A percentile compares a stretch with the other conserved stretches of the same genome.
These are phyloP conservation scores for Chromis chromis DNA, from an alignment of 2,797 vertebrate genomes.

Conservation along the genomic window DNA sequence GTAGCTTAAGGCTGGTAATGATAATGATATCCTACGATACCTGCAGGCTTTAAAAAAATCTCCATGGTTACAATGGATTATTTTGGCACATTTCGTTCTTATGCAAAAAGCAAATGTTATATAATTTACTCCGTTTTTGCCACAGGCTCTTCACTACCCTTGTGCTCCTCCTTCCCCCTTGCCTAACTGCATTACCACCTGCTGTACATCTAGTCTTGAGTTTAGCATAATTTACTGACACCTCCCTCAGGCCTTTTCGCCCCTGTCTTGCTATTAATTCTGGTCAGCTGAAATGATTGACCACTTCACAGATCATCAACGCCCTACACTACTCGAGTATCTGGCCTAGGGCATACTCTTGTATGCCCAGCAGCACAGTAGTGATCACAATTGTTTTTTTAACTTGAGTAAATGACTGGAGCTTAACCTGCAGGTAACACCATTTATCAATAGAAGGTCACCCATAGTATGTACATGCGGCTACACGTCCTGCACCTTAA, in stretches of 20 bases:
- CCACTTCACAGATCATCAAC: conserved; percentile 1
- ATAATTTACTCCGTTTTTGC: conserved; percentile 19
- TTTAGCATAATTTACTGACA: conserved; percentile 14
- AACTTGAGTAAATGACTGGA: conserved; percentile 6
- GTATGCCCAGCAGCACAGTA: background rate
- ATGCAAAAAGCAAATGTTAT: conserved; percentile 39
- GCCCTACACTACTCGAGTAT: conserved; percentile 7
- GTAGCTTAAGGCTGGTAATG: too few relatives aligned
- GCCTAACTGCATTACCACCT: background rate
- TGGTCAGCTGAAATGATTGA: conserved; percentile 20
- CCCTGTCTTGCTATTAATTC: conserved; percentile 6
- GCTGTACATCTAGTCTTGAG: conserved; percentile 12
- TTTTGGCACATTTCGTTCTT: conserved; percentile 10
- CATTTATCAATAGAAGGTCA: conserved; percentile 16
- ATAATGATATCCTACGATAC: background rate
- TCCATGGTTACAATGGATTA: conserved; percentile 1
- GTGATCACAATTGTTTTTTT: background rate
- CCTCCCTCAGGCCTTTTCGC: conserved; percentile 10
- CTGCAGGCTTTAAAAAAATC: background rate
- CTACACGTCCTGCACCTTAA: conserved; percentile 11
- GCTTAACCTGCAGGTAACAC: background rate
- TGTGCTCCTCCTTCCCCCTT: background rate
- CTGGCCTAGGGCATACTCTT: too few relatives aligned
- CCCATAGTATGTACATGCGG: conserved; percentile 16
- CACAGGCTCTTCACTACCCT: conserved; percentile 17